A percentile compares a stretch with the other conserved stretches of the same genome.
These are phyloP conservation scores for Oreonectes daqikongensis DNA, from an alignment of 2,797 vertebrate species.

Conservation along the genomic window DNA sequence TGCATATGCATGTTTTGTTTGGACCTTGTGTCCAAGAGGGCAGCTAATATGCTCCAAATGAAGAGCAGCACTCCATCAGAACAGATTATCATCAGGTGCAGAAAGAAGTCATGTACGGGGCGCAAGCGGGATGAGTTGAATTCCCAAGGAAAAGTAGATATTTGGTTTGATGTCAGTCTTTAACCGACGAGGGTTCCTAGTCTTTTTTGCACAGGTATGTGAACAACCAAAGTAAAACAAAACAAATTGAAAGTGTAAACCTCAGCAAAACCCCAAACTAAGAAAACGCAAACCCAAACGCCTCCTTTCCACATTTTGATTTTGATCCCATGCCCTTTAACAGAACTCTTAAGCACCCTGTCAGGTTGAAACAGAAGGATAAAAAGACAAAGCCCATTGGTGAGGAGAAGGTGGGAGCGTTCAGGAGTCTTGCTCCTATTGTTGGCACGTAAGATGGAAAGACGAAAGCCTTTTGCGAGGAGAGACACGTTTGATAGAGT, in stretches of 20 bases:
- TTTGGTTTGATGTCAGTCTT: slow-evolving; percentile 21
- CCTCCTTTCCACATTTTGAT: not conserved
- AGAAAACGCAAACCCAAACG: too few species aligned
- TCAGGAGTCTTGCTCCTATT: slow-evolving; percentile 58
- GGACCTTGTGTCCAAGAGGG: slow-evolving; percentile 40
- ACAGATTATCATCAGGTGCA: slow-evolving; percentile 47
- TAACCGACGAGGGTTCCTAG: not conserved
- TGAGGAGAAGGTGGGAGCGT: slow-evolving; percentile 45
- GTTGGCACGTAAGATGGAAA: slow-evolving; percentile 81
- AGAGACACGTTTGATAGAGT: slow-evolving; percentile 85
- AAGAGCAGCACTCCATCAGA: slow-evolving; percentile 62
- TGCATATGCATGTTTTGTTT: slow-evolving; percentile 56
- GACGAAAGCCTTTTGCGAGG: slow-evolving; percentile 83
- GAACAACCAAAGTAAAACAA: too few species aligned
- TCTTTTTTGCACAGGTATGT: not conserved
- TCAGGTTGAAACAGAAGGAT: slow-evolving; percentile 17
- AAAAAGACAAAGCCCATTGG: slow-evolving; percentile 22
- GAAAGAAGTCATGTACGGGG: slow-evolving; percentile 29
- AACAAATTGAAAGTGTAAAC: not conserved
- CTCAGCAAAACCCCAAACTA: not conserved
- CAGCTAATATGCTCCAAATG: slow-evolving; percentile 57
- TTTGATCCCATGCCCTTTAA: slow-evolving; percentile 28
- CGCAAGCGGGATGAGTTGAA: slow-evolving; percentile 7
- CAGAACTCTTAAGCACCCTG: slow-evolving; percentile 51
- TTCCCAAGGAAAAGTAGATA: not conserved